Evolutionary conservation across 2,797 vertebrate genomes (phyloP), one percentile per base, ranked within the genome.

Genomic region (Bovichtus variegatus): DNA sequence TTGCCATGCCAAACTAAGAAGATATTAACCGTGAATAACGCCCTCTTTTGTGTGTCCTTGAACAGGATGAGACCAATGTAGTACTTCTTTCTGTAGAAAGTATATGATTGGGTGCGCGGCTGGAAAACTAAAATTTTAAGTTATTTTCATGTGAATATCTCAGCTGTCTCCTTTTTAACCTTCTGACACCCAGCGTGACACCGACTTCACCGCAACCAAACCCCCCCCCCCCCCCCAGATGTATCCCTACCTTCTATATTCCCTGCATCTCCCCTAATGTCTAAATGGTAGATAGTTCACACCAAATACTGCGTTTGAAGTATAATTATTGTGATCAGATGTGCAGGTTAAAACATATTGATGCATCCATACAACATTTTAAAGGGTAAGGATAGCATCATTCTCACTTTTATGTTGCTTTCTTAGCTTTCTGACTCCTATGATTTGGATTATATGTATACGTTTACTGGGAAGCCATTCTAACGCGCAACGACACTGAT

Each of bases 191-290:
- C 58, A 60, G 63, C 59, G 59, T 47, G 62, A 41, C 0, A 5
- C 57, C 23, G 50, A 31, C 63, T 23, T 43, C 21, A 23, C 4
- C 5, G 0, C 16, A 43, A 2, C 1, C 34, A n/a, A n/a, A n/a
- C n/a, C n/a, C n/a, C n/a, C n/a, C 11, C 15, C 0, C 34, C n/a
- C 9, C 51, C 2, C 44, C 19, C 23, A 59, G 36, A 43, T 65
- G 58, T 64, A 63, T 68, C 21, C 66, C 31, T 36, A n/a, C n/a
- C 47, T 19, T 47, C n/a, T n/a, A n/a, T n/a, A n/a, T n/a, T n/a
- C n/a, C n/a, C n/a, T 16, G 25, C 21, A 57, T 19, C 5, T 19
- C 46, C 21, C 25, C 23, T 40, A 4, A 40, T 58, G 29, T 29
- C 9, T n/a, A 44, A 21, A 55, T 44, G 41, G 13, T 23, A 55